A percentile compares a stretch with the other conserved stretches of the same genome.
phyloP scores from a whole-genome alignment of 1,140 invertebrate species.

The Apis florea region DNA sequence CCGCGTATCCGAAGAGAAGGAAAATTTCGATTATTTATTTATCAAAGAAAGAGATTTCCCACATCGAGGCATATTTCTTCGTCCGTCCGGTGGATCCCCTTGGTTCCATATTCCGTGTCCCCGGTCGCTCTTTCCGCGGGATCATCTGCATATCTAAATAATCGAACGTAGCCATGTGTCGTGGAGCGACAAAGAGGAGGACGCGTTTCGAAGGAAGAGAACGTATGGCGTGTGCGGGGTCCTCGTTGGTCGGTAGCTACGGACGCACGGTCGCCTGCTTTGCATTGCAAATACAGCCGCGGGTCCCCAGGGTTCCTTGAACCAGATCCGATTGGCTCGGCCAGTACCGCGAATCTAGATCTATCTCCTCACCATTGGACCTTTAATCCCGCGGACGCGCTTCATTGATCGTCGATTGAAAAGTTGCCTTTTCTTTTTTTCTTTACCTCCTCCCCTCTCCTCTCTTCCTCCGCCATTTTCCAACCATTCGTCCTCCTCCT shows the following conservation, averaged over 20 bases:
- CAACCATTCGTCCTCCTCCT: not conserved
- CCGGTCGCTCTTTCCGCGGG: conserved; percentile 49
- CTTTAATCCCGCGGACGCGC: conserved; percentile 76
- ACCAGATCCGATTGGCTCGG: conserved; percentile 79
- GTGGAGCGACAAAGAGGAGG: conserved; percentile 61
- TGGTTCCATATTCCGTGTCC: conserved; percentile 26
- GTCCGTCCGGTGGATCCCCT: conserved; percentile 6
- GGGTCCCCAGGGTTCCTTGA: conserved; percentile 77
- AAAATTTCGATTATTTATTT: too few relatives aligned
- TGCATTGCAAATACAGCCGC: conserved; percentile 77
- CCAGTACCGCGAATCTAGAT: conserved; percentile 79
- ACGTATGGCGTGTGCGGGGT: conserved; percentile 72
- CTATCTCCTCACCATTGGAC: conserved; percentile 76
- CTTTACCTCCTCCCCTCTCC: too few relatives aligned
- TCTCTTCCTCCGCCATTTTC: not conserved
- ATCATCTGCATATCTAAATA: conserved; percentile 80
- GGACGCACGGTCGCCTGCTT: conserved; percentile 71
- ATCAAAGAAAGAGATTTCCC: conserved; percentile 19
- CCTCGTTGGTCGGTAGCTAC: conserved; percentile 71
- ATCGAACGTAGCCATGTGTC: conserved; percentile 77
- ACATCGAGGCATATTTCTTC: not conserved
- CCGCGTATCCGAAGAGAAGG: too few relatives aligned
- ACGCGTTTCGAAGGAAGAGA: conserved; percentile 68
- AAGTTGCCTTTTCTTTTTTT: conserved; percentile 53
- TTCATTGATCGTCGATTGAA: conserved; percentile 79